These are phyloP conservation scores for Monochamus alternatus DNA, from an alignment of 2,888 invertebrate genomes.

Conservation along the genomic window DNA sequence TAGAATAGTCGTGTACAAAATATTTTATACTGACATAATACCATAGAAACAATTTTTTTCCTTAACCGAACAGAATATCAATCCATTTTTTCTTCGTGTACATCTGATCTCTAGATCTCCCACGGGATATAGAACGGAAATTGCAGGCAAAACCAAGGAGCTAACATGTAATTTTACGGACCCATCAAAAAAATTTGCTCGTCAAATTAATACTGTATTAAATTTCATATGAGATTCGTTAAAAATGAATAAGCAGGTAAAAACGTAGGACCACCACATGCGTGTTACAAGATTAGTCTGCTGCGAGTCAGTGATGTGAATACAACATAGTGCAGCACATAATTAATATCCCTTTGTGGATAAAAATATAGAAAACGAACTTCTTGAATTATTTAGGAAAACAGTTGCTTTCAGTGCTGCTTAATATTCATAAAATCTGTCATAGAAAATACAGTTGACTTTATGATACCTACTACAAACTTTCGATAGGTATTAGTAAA, in stretches of 20 bases:
- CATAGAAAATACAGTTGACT: too few relatives aligned
- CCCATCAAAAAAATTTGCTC: constrained; percentile 11
- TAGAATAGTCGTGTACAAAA: too few relatives aligned
- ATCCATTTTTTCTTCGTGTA: too few relatives aligned
- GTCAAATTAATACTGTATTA: constrained; percentile 11
- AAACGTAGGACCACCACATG: neutral
- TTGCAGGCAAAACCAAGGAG: neutral
- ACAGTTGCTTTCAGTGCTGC: too few relatives aligned
- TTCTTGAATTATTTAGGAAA: too few relatives aligned
- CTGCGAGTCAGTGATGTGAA: neutral
- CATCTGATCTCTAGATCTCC: too few relatives aligned
- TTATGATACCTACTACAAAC: too few relatives aligned
- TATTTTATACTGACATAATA: too few relatives aligned
- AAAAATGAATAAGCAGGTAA: constrained; percentile 21
- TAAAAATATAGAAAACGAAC: neutral
- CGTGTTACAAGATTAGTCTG: constrained; percentile 1
- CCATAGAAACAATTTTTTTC: too few relatives aligned
- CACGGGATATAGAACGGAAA: neutral
- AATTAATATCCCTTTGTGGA: neutral
- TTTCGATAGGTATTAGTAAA: too few relatives aligned
- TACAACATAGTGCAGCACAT: neutral
- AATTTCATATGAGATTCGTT: constrained; percentile 5
- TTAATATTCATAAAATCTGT: too few relatives aligned
- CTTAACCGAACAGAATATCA: too few relatives aligned
- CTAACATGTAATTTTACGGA: neutral